Evolutionary conservation across 2,113 vertebrate species (phyloP).

Genomic region (Mobula birostris): DNA sequence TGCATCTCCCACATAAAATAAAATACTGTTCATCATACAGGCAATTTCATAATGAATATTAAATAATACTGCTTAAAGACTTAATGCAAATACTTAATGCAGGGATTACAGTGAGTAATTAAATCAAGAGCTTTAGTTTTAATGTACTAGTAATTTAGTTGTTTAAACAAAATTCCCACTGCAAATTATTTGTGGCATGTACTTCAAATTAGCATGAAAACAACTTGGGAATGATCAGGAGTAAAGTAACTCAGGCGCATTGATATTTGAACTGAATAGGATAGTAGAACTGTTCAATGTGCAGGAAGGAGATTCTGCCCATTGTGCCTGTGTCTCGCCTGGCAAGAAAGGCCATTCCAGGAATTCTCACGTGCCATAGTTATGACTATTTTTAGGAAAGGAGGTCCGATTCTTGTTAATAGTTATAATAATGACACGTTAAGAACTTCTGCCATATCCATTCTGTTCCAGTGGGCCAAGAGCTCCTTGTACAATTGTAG

Average conservation of each 20-base stretch:
- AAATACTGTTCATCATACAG: not conserved
- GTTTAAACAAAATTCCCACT: not conserved
- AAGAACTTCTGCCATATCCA: too few relatives aligned
- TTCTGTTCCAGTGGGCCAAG: too few relatives aligned
- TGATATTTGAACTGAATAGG: not conserved
- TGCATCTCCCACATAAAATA: not conserved
- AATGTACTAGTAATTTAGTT: not conserved
- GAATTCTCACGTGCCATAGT: too few relatives aligned
- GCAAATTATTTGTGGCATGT: not conserved
- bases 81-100: not conserved
- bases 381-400: too few relatives aligned
- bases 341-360: too few relatives aligned
- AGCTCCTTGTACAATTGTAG: too few relatives aligned
- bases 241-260: not conserved
- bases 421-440: too few relatives aligned
- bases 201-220: not conserved
- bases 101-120: not conserved
- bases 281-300: not conserved
- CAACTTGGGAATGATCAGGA: not conserved
- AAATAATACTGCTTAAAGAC: not conserved
- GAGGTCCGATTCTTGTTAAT: too few relatives aligned
- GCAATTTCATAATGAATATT: not conserved
- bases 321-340: not conserved
- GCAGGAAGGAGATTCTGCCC: not conserved
- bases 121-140: not conserved